Base-by-base conservation (phyloP, 2,113 vertebrate genomes). In the Rousettus leschenaultii region DNA sequence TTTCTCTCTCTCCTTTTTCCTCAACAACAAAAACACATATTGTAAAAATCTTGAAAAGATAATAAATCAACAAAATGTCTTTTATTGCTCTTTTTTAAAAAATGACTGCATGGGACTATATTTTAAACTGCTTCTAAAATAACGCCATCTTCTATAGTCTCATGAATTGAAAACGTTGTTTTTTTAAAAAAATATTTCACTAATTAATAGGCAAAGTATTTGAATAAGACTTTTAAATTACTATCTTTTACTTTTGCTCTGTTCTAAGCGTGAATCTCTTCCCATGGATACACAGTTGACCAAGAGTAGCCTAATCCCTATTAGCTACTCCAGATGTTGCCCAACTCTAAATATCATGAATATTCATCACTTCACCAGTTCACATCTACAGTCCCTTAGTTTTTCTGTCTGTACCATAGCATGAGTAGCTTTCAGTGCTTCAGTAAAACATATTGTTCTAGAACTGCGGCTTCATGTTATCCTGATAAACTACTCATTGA, bases 81-180 rank as follows among this genome's bases (percentile, higher is more conserved):
- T 35, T 33, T 57, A 48, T 59, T 57, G 43, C 28, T 65, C 6
- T 65, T 79, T 63, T 80, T 24, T 15, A 14, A 6, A 78, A 66
- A 88, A 51, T 43, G 61, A 88, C 12, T 84, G 88, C 55, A 53
- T 51, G 33, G 33, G 35, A 80, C 57, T 80, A 3, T 75, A 38
- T 75, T 65, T 73, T 35, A 40, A 96, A 95, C 78, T 87, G 38
- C 2, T 90, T 90, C 85, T 82, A 87, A 92, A 86, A 83, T 73
- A 73, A 66, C 30, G 3, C 2, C 30, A 85, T 89, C 59, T 15
- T 53, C 40, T 59, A 70, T 16, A 78, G 78, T 59, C 40, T 45
- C 10, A 35, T 57, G 48, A 84, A 79, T 26, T 43, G 3, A 89
- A 77, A 79, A 66, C 7, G 1, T 19, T 80, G 4, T 43, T 63